Conservation (phyloP, 2,113 vertebrate genomes). For the Platysteira castanea region DNA sequence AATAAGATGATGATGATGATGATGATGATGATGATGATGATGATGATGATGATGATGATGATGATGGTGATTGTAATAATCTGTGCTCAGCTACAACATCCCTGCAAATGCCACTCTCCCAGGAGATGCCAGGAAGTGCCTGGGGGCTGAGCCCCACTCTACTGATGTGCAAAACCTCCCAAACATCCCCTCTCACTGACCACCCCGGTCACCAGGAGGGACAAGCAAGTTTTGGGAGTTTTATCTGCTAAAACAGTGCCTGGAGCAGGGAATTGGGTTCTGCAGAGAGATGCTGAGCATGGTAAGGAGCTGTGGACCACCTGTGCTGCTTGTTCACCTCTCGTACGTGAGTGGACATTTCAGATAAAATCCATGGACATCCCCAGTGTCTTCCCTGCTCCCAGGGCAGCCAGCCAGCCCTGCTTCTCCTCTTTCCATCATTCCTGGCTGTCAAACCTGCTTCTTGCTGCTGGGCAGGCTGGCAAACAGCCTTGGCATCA, state of each 20-base stretch:
- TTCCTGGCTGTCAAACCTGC: neutral
- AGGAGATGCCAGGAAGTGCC: neutral
- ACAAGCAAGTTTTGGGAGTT: neutral
- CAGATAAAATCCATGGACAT: neutral
- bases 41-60: neutral
- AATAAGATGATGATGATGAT: neutral
- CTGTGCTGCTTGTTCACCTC: accelerated
- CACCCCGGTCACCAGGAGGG: accelerated
- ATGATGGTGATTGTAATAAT: neutral
- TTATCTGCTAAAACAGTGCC: neutral
- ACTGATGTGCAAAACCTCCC: neutral
- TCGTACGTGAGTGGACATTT: accelerated
- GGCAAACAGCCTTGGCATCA: neutral
- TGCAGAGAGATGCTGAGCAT: neutral
- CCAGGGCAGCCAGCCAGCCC: neutral
- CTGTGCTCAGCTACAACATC: neutral
- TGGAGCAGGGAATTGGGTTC: neutral
- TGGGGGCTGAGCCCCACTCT: neutral
- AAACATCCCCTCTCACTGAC: neutral
- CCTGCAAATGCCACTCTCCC: neutral
- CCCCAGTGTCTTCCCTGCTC: neutral
- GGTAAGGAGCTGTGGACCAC: neutral
- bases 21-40: neutral
- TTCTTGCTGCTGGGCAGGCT: neutral
- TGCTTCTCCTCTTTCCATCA: neutral